A percentile compares a stretch with the other conserved stretches of the same genome.
These are phyloP conservation scores for Dasyprocta punctata DNA, from an alignment of 2,113 vertebrate species.

Conservation along the genomic window DNA sequence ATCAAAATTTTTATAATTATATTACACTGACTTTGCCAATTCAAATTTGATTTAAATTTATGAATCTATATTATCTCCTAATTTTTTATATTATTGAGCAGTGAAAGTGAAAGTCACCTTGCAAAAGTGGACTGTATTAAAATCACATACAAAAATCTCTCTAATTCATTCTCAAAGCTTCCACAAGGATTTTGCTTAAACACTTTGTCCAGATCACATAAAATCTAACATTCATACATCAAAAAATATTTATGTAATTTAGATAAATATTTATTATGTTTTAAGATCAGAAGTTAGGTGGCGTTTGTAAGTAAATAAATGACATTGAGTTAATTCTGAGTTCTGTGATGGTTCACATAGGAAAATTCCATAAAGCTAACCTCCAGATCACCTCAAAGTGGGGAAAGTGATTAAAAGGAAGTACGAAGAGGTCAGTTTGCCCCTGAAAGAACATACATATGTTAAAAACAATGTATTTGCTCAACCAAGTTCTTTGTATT, in stretches of 20 bases:
- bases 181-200: background rate
- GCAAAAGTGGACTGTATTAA: background rate
- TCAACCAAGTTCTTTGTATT: too few species aligned
- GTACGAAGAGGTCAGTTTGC: too few species aligned
- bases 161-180: background rate
- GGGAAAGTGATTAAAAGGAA: too few species aligned
- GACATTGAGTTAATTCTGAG: background rate
- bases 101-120: conserved; percentile 39
- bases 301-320: background rate
- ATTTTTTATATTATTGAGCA: background rate
- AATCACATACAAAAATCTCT: background rate
- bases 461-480: too few species aligned
- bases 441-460: too few species aligned
- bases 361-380: too few species aligned
- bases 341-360: too few species aligned
- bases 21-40: background rate
- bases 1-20: background rate
- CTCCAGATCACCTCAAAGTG: too few species aligned
- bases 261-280: background rate
- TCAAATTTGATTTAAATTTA: conserved; percentile 2
- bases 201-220: background rate
- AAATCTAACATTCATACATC: background rate
- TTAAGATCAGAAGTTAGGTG: background rate
- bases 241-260: background rate
- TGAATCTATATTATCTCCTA: background rate